Evolutionary conservation across 2,888 invertebrate genomes (phyloP), one percentile per base, ranked within the genome.

Genomic region (Physocephala rufipes): DNA sequence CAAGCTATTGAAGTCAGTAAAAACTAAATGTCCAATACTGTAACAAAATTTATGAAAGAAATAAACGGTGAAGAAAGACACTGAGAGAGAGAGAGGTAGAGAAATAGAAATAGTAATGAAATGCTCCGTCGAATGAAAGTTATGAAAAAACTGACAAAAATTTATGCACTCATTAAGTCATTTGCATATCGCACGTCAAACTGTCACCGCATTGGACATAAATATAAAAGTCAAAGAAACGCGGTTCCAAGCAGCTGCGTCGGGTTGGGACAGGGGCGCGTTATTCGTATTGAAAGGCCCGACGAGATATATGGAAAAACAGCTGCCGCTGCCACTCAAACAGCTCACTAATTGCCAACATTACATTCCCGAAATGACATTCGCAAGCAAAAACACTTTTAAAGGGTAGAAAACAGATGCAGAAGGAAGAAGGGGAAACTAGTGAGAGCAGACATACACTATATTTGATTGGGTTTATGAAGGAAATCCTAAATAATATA

Each of bases 301-400:
- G 30, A 15, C 5, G 76, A 79, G 78, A 82, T 80, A 80, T 78
- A 81, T 81, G 81, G 77, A 79, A 78, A 76, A 76, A 76, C 81
- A 81, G 81, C 82, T 82, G 81, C 82, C 81, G 81, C 79, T 78
- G 79, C 75, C 78, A 78, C 75, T 76, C 76, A 79, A 77, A 80
- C 79, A 81, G 80, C 80, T 80, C 77, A 80, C 81, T 81, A 81
- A 81, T 82, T 81, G 81, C 81, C 75, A 64, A 71, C 77, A 76
- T 73, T 71, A 58, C 73, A 71, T 55, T 62, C n/a, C 15, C 55
- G 64, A 59, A 64, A 67, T 28, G 59, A 63, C 51, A 67, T 63
- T 43, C 53, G 65, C 71, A n/a, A 51, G 30, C 58, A 47, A 47
- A 0, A 51, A 58, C 9, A 9, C 36, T 36, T 36, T n/a, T n/a